These are phyloP conservation scores for Chromoteleia sp. DNA, from an alignment of 2,888 invertebrate species.

Conservation along the genomic window DNA sequence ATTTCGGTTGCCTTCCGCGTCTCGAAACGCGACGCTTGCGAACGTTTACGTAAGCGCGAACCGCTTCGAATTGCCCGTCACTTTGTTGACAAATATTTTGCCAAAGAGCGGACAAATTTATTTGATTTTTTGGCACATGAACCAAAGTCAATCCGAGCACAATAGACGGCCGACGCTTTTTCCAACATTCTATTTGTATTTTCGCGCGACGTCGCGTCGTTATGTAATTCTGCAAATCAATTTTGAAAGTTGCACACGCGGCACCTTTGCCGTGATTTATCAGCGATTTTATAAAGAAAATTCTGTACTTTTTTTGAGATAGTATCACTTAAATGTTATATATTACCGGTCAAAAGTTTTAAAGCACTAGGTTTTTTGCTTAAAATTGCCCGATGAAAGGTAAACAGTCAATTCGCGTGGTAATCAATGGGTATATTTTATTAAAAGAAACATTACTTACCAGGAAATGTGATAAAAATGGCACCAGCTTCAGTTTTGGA, in stretches of 20 bases:
- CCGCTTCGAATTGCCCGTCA: neutral
- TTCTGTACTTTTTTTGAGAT: conserved; percentile 1
- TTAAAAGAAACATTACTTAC: no score
- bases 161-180: conserved; percentile 18
- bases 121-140: conserved; percentile 7
- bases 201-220: neutral
- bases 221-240: conserved; percentile 22
- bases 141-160: conserved; percentile 20
- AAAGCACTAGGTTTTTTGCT: no score
- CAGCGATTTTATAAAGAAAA: conserved; percentile 31
- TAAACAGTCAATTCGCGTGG: no score
- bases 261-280: conserved; percentile 28
- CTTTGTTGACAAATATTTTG: conserved; percentile 6
- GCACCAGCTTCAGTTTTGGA: no score
- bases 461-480: no score
- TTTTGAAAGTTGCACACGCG: conserved; percentile 21
- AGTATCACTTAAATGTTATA: conserved; percentile 23
- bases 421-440: no score
- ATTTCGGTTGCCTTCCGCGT: conserved; percentile 6
- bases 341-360: no score
- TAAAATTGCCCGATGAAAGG: no score
- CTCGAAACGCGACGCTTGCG: neutral
- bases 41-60: neutral
- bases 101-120: neutral
- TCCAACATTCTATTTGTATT: conserved; percentile 8